Conservation (phyloP, 2,113 vertebrate genomes). For the Rhea pennata region DNA sequence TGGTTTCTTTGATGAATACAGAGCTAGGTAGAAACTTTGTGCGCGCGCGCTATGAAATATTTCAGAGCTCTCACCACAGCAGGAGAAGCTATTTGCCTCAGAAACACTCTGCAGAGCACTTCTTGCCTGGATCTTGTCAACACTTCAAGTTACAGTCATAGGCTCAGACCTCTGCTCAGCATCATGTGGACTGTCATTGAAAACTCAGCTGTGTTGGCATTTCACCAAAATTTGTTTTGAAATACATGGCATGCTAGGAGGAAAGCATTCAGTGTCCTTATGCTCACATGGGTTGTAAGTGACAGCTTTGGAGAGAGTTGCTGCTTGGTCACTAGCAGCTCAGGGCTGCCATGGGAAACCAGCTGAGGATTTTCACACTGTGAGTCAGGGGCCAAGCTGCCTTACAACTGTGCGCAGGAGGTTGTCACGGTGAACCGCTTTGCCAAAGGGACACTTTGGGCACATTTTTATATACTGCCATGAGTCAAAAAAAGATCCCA, state of each 20-base stretch:
- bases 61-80: neutral
- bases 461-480: neutral
- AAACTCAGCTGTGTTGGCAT: neutral
- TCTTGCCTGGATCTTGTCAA: neutral
- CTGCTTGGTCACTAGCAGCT: neutral
- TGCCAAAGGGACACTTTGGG: neutral
- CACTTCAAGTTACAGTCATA: neutral
- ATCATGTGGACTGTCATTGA: neutral
- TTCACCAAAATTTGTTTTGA: neutral
- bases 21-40: neutral
- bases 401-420: accelerated
- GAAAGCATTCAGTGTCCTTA: neutral
- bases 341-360: neutral
- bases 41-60: neutral
- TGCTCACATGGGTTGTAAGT: neutral
- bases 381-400: no score
- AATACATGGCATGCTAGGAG: neutral
- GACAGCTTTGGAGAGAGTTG: neutral
- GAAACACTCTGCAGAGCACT: neutral
- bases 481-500: neutral
- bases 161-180: neutral
- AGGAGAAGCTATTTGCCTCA: neutral
- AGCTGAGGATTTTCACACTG: neutral
- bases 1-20: neutral
- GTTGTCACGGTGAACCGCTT: neutral